Evolutionary conservation across 2,888 invertebrate species (phyloP), one percentile per base, ranked within the genome.

Genomic region (Ischnura elegans): DNA sequence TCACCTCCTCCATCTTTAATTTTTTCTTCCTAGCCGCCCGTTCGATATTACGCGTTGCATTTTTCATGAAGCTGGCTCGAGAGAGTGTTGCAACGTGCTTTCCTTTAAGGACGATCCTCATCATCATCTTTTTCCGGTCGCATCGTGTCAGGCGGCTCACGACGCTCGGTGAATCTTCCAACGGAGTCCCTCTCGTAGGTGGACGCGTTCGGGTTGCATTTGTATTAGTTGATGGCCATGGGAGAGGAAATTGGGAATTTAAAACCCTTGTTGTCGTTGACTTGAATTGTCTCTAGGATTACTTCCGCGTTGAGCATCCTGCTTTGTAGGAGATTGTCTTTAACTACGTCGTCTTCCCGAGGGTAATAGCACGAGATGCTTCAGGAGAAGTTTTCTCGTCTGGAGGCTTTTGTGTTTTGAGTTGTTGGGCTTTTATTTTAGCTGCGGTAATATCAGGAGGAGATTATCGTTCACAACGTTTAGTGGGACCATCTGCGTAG

Each of bases 11-110:
- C 5, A 13, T 47, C 13, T 47, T 5, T 36, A 10, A 36, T 36
- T 76, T 29, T 36, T 76, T 76, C 13, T 66, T 29, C 47, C 5
- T 51, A 51, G 36, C 29, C 76, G 0, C n/a, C 76, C 76, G 76
- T 76, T 61, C 76, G 76, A 76, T 76, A 76, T 76, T 76, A 25
- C 76, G 76, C 36, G 25, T 36, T 76, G 76, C 29, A 76, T 76
- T 76, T 76, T 76, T 76, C 76, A 76, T 76, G 76, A 76, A 76
- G 76, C 61, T 76, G 76, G 29, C 36, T 36, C 29, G 16, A 61
- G 25, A 51, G 51, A n/a, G 61, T 61, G n/a, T 61, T 25, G 61
- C 51, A 61, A n/a, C n/a, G 76, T 36, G 36, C n/a, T 61, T 36
- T 36, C 29, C 76, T 76, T 36, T 25, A 61, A 61, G 61, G 76